phyloP scores from a whole-genome alignment of 1,140 invertebrate species.

The Tetranychus cinnabarinus region DNA sequence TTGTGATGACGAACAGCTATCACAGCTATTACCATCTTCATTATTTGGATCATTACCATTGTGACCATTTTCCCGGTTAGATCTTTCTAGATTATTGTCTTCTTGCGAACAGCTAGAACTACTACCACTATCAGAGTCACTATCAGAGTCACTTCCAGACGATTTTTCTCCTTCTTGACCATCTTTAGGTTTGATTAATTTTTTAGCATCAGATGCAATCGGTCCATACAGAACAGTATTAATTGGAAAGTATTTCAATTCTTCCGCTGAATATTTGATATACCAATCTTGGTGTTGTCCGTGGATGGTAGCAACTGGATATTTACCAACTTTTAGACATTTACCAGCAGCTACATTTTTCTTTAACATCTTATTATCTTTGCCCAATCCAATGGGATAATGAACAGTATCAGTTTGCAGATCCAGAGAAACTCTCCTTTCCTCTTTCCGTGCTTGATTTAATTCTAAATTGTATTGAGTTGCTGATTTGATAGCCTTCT shows the following conservation, averaged over 20 bases:
- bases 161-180: background rate
- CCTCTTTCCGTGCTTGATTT: conserved; percentile 45
- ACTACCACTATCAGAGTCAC: conserved; percentile 2
- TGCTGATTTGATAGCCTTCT: background rate
- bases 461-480: conserved; percentile 58
- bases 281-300: conserved; percentile 78
- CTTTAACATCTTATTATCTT: conserved; percentile 16
- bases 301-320: conserved; percentile 70
- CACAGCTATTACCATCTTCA: background rate
- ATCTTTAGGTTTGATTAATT: conserved; percentile 3
- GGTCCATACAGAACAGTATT: conserved; percentile 67
- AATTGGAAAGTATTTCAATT: conserved; percentile 55
- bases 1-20: background rate
- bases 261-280: conserved; percentile 34
- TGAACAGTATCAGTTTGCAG: conserved; percentile 36
- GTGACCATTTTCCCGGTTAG: background rate
- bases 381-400: conserved; percentile 33
- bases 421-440: conserved; percentile 29
- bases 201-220: conserved; percentile 14
- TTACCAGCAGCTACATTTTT: background rate
- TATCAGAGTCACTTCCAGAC: conserved; percentile 5
- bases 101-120: conserved; percentile 4
- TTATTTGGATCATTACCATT: background rate
- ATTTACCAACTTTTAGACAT: conserved; percentile 20
- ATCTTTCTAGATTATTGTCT: background rate